Percentiles rank a stretch among this genome's conserved stretches.
phyloP scores from a whole-genome alignment of 2,888 invertebrate species.

The Embidobia sp. region DNA sequence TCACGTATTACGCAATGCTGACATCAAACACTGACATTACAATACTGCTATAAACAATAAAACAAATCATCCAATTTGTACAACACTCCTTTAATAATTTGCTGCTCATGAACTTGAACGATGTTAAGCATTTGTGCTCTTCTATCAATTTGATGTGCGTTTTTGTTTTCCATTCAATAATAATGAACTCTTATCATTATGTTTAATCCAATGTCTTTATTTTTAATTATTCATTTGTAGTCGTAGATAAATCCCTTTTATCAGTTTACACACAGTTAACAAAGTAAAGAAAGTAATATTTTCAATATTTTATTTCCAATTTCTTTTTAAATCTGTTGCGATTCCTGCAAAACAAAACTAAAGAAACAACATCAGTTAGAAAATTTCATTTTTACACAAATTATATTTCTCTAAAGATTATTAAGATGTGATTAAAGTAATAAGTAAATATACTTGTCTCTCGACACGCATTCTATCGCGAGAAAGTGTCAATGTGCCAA shows the following conservation, averaged over 20 bases:
- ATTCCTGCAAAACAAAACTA: too few relatives aligned
- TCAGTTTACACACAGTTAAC: too few relatives aligned
- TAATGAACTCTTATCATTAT: not conserved
- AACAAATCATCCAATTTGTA: conserved; percentile 15
- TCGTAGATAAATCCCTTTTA: too few relatives aligned
- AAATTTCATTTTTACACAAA: too few relatives aligned
- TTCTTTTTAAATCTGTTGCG: too few relatives aligned
- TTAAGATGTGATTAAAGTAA: conserved; percentile 3
- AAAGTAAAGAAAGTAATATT: too few relatives aligned
- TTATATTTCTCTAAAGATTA: too few relatives aligned
- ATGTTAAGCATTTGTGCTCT: conserved; percentile 2
- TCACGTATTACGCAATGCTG: not conserved
- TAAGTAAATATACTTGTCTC: conserved; percentile 3
- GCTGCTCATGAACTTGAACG: conserved; percentile 15
- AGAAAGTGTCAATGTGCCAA: conserved; percentile 28
- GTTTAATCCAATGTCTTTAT: too few relatives aligned
- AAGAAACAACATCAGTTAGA: too few relatives aligned
- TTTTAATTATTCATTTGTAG: too few relatives aligned
- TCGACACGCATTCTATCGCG: not conserved
- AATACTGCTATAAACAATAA: conserved; percentile 1
- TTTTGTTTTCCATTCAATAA: not conserved
- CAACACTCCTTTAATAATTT: not conserved
- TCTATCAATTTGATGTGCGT: too few relatives aligned
- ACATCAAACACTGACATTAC: conserved; percentile 1
- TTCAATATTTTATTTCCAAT: too few relatives aligned